Evolutionary conservation across 1,140 invertebrate species (phyloP), one percentile per base, ranked within the genome.

Genomic region (Cydia pomonella): DNA sequence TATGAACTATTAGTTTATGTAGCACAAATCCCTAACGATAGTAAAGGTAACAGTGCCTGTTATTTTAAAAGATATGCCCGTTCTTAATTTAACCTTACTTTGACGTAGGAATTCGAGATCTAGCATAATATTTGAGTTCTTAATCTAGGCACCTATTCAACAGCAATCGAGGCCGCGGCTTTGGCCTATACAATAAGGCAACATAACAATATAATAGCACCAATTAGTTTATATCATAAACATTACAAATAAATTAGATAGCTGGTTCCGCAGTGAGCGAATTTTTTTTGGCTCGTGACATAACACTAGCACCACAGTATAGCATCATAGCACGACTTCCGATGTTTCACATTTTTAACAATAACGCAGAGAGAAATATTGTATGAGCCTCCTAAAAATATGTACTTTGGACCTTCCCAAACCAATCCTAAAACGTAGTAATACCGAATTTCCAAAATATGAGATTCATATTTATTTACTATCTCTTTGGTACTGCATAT

Each of bases 271-370:
- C 7, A 13, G 21, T 23, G 53, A 59, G 53, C 53, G 53, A 21
- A 59, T 18, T 16, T 0, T 7, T 59, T 59, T 23, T 59, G 7
- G 53, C 53, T 59, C 21, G 53, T 59, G 53, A 21, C 53, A 12
- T 59, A 53, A 59, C 53, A 59, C 53, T 59, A 59, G 18, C 53
- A 59, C 18, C 50, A 81, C 72, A 75, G 64, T 59, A 64, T 79
- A 81, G 77, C 77, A 81, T 77, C 77, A 79, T 79, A 76, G 47
- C 73, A 72, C 64, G 73, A 72, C 44, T 25, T 72, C 18, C 12
- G 13, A 29, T 53, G 23, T 38, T 41, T 25, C 13, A 25, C 27
- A 50, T 18, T 16, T 75, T 18, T 53, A 69, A 53, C 53, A 59
- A 59, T 59, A 23, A 59, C 53, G 53, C 53, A 59, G 53, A 59